These are phyloP conservation scores for Bursaphelenchus mucronatus DNA, from an alignment of 1,140 invertebrate species.

Conservation along the genomic window DNA sequence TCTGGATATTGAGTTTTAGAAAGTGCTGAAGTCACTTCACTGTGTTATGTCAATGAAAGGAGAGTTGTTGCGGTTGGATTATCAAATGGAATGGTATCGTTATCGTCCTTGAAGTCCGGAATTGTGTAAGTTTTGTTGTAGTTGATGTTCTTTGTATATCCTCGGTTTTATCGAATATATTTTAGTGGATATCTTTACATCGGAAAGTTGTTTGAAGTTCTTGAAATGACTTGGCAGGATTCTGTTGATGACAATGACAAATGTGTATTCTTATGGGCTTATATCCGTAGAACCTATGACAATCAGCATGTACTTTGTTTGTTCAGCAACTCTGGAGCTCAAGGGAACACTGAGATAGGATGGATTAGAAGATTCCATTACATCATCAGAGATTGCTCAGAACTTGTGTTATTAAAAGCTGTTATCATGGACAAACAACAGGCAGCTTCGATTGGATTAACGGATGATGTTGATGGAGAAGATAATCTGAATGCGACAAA, in stretches of 20 bases:
- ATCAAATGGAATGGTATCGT: slow-evolving; percentile 9
- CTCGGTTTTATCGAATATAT: neutral
- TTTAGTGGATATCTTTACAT: slow-evolving; percentile 11
- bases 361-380: slow-evolving; percentile 14
- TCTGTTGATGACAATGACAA: slow-evolving; percentile 15
- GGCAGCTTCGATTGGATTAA: neutral
- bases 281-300: neutral
- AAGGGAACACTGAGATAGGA: neutral
- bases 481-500: neutral
- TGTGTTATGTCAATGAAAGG: slow-evolving; percentile 8
- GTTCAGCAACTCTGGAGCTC: neutral
- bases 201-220: neutral
- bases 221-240: slow-evolving; percentile 1
- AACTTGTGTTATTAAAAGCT: slow-evolving; percentile 1
- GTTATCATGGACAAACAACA: slow-evolving; percentile 3
- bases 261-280: slow-evolving; percentile 17
- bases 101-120: neutral
- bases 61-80: slow-evolving; percentile 5
- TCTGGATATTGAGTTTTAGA: neutral
- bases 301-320: neutral
- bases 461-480: slow-evolving; percentile 12
- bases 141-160: neutral
- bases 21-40: neutral
- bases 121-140: neutral
- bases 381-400: neutral